These are phyloP conservation scores for Elachura formosa DNA, from an alignment of 2,113 vertebrate species.

Conservation along the genomic window DNA sequence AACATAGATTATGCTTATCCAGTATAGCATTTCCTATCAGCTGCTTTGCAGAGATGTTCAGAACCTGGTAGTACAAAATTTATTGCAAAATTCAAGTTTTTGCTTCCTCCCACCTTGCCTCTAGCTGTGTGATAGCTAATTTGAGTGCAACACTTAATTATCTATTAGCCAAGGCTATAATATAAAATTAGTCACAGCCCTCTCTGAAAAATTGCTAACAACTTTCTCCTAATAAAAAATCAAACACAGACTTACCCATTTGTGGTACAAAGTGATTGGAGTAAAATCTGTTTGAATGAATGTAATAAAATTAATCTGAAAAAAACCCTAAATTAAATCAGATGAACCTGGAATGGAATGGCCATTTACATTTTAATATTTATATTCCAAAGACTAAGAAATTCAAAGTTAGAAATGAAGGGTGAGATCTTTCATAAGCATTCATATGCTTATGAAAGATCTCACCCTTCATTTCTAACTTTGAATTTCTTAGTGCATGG, in stretches of 20 bases:
- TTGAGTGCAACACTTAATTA: slow-evolving; percentile 54
- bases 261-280: not conserved
- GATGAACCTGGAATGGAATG: not conserved
- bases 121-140: slow-evolving; percentile 37
- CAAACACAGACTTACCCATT: not conserved
- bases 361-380: not conserved
- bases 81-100: not conserved
- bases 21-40: not conserved
- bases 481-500: not conserved
- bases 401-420: too few species aligned
- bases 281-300: not conserved
- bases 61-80: slow-evolving; percentile 18
- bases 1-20: not conserved
- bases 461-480: not conserved
- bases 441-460: not conserved
- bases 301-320: not conserved
- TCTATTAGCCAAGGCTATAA: slow-evolving; percentile 53
- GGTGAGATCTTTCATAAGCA: too few species aligned
- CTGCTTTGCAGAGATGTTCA: slow-evolving; percentile 13
- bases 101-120: slow-evolving; percentile 33
- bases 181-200: slow-evolving; percentile 39
- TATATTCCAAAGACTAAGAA: not conserved
- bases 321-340: not conserved
- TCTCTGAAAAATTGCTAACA: slow-evolving; percentile 41
- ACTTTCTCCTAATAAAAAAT: slow-evolving; percentile 20